Conservation (phyloP, 2,888 invertebrate species). For the Metalampra italica region DNA sequence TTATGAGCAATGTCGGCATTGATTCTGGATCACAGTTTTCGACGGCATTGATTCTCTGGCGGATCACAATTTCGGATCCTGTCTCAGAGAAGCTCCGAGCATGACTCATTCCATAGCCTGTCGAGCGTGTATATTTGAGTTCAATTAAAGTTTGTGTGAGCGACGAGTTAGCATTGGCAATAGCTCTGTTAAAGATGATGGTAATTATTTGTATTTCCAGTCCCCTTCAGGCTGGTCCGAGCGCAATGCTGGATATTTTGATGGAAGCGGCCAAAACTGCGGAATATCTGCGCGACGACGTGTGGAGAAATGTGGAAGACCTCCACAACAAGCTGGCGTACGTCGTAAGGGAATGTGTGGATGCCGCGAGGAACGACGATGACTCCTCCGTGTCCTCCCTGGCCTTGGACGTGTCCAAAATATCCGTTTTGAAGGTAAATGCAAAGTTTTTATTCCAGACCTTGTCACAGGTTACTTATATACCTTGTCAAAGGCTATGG, state of each 20-base stretch:
- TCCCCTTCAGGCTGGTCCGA: constrained; percentile 45
- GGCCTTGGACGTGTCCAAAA: constrained; percentile 66
- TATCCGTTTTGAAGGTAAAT: constrained; percentile 59
- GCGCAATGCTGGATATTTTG: constrained; percentile 42
- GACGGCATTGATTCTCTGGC: too few relatives aligned
- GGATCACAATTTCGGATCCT: too few relatives aligned
- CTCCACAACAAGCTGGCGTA: constrained; percentile 41
- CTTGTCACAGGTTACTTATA: too few relatives aligned
- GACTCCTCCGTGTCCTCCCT: constrained; percentile 58
- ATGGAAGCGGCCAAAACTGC: constrained; percentile 50
- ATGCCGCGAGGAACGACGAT: constrained; percentile 37
- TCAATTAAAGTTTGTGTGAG: too few relatives aligned
- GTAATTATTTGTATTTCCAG: constrained; percentile 32
- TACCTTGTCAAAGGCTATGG: too few relatives aligned
- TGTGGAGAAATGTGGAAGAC: constrained; percentile 33
- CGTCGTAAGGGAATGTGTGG: constrained; percentile 44
- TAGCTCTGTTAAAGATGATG: too few relatives aligned
- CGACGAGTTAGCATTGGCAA: too few relatives aligned
- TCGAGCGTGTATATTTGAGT: too few relatives aligned
- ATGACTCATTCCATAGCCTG: too few relatives aligned
- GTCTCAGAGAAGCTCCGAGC: too few relatives aligned
- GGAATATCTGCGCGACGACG: constrained; percentile 43
- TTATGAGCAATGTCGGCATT: too few relatives aligned
- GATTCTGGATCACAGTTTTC: too few relatives aligned
- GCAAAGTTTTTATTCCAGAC: neutral